These are phyloP conservation scores for Phyllostomus discolor DNA, from an alignment of 2,113 vertebrate species.

Conservation along the genomic window DNA sequence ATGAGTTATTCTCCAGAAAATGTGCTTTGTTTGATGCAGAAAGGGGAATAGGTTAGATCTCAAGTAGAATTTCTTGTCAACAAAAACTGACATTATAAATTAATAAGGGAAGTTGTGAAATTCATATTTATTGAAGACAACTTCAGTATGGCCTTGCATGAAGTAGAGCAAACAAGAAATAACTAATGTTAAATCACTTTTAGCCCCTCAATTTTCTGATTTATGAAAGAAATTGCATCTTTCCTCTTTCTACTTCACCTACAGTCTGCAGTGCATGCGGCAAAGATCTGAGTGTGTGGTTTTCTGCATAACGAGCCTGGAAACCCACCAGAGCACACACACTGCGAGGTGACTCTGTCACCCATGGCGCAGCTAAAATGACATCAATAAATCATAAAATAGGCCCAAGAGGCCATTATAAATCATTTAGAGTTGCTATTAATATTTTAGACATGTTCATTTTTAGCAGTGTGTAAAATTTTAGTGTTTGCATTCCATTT, in stretches of 20 bases:
- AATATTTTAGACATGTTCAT: conserved; percentile 69
- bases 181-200: not conserved
- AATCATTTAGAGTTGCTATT: conserved; percentile 70
- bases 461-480: conserved; percentile 65
- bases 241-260: conserved; percentile 12
- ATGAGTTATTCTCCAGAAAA: conserved; percentile 17
- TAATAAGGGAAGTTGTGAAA: conserved; percentile 9
- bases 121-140: not conserved
- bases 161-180: conserved; percentile 40
- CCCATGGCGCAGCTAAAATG: conserved; percentile 59
- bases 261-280: not conserved
- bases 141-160: not conserved
- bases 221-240: conserved; percentile 14
- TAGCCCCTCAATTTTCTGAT: not conserved
- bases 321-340: conserved; percentile 37
- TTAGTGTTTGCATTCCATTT: conserved; percentile 65
- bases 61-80: conserved; percentile 33
- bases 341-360: conserved; percentile 45
- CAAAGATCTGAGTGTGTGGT: not conserved
- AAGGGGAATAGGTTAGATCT: not conserved
- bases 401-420: conserved; percentile 65
- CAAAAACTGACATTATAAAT: conserved; percentile 35
- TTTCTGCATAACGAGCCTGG: conserved; percentile 24
- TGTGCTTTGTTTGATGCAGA: not conserved
- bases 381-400: conserved; percentile 73